These are phyloP conservation scores for Troides aeacus DNA, from an alignment of 2,888 invertebrate genomes.

Conservation along the genomic window DNA sequence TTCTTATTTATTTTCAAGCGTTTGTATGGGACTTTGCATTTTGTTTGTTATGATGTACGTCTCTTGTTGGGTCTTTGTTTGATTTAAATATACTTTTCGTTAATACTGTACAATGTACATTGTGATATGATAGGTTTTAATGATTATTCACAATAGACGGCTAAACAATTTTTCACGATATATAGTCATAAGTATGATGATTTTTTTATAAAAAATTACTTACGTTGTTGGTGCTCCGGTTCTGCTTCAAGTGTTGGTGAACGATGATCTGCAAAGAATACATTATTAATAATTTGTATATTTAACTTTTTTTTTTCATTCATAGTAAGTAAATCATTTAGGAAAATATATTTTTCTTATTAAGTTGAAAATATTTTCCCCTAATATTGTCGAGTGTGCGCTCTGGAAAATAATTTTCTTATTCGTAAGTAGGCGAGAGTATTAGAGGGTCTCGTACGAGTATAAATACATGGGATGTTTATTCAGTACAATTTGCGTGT, in stretches of 20 bases:
- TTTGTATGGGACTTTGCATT: not conserved
- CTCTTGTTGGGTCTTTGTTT: no score
- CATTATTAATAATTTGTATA: not conserved
- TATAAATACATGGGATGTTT: slow-evolving; percentile 35
- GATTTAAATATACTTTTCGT: no score
- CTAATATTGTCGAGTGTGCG: slow-evolving; percentile 24
- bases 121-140: no score
- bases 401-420: slow-evolving; percentile 49
- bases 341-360: slow-evolving; percentile 12
- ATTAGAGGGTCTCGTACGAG: slow-evolving; percentile 16
- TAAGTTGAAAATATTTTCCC: slow-evolving; percentile 16
- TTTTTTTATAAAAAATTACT: slow-evolving; percentile 37
- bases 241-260: slow-evolving; percentile 34
- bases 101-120: no score
- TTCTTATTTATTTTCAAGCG: not conserved
- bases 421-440: slow-evolving; percentile 32
- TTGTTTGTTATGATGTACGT: not conserved
- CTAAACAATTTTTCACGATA: slow-evolving; percentile 9
- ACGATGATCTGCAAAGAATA: slow-evolving; percentile 43
- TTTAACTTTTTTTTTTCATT: no score
- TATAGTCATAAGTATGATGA: slow-evolving; percentile 24
- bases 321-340: slow-evolving; percentile 25
- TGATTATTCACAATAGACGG: no score
- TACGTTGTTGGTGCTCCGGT: slow-evolving; percentile 40
- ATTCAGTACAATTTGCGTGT: slow-evolving; percentile 33